Evolutionary conservation across 2,797 vertebrate genomes (phyloP).

Genomic region (Kryptopterus vitreolus): DNA sequence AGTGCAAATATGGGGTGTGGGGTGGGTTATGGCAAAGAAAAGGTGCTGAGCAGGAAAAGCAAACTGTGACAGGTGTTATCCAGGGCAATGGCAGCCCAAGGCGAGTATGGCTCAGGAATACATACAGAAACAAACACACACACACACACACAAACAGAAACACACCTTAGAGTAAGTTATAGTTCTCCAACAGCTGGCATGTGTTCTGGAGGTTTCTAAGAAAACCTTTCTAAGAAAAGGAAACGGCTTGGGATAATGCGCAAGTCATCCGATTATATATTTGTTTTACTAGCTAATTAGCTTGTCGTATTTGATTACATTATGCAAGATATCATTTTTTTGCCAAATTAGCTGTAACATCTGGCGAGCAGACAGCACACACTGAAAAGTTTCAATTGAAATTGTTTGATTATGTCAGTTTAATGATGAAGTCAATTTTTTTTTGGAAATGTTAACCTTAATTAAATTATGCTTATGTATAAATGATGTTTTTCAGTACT

Average conservation of each 20-base stretch:
- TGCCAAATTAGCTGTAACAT: background rate
- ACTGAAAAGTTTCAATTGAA: background rate
- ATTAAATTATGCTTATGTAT: background rate
- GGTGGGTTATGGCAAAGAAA: conserved; percentile 8
- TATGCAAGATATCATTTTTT: background rate
- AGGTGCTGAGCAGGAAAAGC: conserved; percentile 32
- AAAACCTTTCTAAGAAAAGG: background rate
- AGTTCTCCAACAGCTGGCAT: background rate
- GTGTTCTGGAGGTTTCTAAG: background rate
- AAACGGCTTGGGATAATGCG: background rate
- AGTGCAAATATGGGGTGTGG: background rate
- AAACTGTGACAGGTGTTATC: conserved; percentile 54
- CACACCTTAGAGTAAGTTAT: background rate
- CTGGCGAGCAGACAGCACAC: background rate
- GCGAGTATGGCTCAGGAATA: conserved; percentile 47
- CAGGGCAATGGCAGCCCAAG: conserved; percentile 55
- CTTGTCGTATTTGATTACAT: no score
- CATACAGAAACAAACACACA: conserved; percentile 24
- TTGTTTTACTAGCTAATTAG: background rate
- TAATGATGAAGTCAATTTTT: no score
- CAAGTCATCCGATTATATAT: background rate
- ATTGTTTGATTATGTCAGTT: no score
- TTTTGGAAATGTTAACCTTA: background rate
- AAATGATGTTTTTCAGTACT: background rate
- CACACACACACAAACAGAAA: conserved; percentile 1